Evolutionary conservation across 2,888 invertebrate species (phyloP).

Genomic region (Apotomis betuletana): DNA sequence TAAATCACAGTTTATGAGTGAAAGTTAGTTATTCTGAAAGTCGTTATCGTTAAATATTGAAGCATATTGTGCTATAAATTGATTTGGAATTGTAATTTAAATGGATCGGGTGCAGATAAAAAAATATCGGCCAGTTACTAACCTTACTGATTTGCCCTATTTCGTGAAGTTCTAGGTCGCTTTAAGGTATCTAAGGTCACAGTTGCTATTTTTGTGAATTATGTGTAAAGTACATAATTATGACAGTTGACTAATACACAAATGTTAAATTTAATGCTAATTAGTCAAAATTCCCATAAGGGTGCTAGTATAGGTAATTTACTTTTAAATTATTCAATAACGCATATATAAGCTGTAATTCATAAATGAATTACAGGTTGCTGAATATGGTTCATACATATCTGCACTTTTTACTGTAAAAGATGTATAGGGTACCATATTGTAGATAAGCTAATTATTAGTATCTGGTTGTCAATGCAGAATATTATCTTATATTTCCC

Average conservation of each 20-base stretch:
- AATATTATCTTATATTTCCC: too few relatives aligned
- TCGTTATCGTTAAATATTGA: slow-evolving; percentile 20
- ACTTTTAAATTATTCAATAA: neutral
- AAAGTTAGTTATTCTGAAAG: slow-evolving; percentile 51
- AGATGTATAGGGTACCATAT: slow-evolving; percentile 22
- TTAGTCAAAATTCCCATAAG: neutral
- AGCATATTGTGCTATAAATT: slow-evolving; percentile 1
- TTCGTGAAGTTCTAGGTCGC: slow-evolving; percentile 27
- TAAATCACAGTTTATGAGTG: slow-evolving; percentile 59
- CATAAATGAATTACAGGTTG: neutral
- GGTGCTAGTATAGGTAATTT: neutral
- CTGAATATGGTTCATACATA: neutral
- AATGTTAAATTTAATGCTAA: neutral
- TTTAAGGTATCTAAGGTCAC: neutral
- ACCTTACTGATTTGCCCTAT: slow-evolving; percentile 24
- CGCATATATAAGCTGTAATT: neutral
- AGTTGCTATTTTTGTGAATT: neutral
- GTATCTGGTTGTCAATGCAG: neutral
- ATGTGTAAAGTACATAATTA: neutral
- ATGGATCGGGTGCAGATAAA: neutral
- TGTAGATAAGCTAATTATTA: slow-evolving; percentile 21
- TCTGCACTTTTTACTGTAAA: neutral
- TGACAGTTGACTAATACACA: neutral
- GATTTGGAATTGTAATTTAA: neutral
- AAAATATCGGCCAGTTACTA: neutral